Conservation (phyloP, 2,888 invertebrate species). For the Ichneumoninae sp. region DNA sequence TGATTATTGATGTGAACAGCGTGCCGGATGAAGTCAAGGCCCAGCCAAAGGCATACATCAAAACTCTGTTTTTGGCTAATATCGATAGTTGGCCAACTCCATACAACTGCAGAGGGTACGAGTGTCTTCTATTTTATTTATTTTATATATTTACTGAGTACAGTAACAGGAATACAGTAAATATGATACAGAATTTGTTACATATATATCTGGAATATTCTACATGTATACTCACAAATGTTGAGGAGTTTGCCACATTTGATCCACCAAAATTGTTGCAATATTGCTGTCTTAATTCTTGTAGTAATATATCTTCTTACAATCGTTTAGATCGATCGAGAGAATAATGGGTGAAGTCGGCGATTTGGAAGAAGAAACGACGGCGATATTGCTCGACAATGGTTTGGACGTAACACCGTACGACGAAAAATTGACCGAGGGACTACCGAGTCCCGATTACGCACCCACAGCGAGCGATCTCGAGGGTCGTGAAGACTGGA, state of each 20-base stretch:
- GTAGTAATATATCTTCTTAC: neutral
- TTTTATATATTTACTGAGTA: neutral
- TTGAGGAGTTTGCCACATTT: too few species aligned
- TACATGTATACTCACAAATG: too few species aligned
- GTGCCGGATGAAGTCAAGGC: constrained; percentile 74
- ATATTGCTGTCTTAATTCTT: neutral
- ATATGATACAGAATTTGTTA: too few species aligned
- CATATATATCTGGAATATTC: too few species aligned
- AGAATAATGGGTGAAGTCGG: constrained; percentile 91
- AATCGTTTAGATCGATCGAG: constrained; percentile 85
- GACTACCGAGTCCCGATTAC: constrained; percentile 77
- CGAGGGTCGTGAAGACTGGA: constrained; percentile 87
- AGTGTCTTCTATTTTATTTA: neutral
- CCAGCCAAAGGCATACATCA: constrained; percentile 85
- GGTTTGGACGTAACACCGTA: constrained; percentile 91
- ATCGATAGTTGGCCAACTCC: constrained; percentile 90
- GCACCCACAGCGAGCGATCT: constrained; percentile 85
- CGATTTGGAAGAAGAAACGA: constrained; percentile 91
- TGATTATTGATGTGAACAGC: constrained; percentile 86
- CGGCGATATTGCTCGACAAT: constrained; percentile 92
- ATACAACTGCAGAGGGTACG: constrained; percentile 85
- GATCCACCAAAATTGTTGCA: neutral
- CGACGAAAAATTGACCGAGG: constrained; percentile 86
- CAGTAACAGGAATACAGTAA: too few species aligned
- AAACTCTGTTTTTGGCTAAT: constrained; percentile 89